phyloP scores from a whole-genome alignment of 2,888 invertebrate genomes.

The Drosophila hamatofila region DNA sequence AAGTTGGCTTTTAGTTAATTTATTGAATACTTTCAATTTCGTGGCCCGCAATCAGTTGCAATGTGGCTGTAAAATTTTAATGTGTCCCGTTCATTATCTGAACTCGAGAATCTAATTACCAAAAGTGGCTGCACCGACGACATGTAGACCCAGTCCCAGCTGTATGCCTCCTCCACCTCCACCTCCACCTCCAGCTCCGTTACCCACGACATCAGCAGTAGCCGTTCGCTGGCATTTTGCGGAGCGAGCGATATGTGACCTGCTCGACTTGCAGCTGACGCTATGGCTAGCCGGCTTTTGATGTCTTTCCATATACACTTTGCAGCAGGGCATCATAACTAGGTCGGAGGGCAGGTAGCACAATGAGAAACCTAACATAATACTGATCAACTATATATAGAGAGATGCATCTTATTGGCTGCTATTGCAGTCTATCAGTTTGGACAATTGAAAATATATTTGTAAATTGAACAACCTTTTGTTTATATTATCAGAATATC shows the following conservation, averaged over 20 bases:
- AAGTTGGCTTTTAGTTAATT: slow-evolving; percentile 72
- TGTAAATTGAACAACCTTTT: not conserved
- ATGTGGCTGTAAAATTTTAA: slow-evolving; percentile 78
- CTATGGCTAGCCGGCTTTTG: slow-evolving; percentile 20
- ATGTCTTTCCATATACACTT: slow-evolving; percentile 2
- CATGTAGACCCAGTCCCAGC: slow-evolving; percentile 30
- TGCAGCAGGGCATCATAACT: not conserved
- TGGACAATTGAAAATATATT: not conserved
- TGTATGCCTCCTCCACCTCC: not conserved
- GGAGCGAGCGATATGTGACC: slow-evolving; percentile 38
- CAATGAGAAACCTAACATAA: too few species aligned
- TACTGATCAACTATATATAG: not conserved
- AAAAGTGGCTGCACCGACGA: slow-evolving; percentile 65
- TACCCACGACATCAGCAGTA: slow-evolving; percentile 19
- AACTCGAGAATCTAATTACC: slow-evolving; percentile 78
- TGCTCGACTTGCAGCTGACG: slow-evolving; percentile 58
- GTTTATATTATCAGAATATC: not conserved
- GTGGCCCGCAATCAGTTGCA: slow-evolving; percentile 25
- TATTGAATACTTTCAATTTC: slow-evolving; percentile 72
- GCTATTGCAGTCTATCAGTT: not conserved
- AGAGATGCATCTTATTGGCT: not conserved
- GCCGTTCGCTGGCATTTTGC: slow-evolving; percentile 19
- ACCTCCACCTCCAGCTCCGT: not conserved
- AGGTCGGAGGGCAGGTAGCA: not conserved
- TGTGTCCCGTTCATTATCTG: slow-evolving; percentile 75